Evolutionary conservation across 1,140 invertebrate genomes (phyloP).

Genomic region (Megalopta genalis): DNA sequence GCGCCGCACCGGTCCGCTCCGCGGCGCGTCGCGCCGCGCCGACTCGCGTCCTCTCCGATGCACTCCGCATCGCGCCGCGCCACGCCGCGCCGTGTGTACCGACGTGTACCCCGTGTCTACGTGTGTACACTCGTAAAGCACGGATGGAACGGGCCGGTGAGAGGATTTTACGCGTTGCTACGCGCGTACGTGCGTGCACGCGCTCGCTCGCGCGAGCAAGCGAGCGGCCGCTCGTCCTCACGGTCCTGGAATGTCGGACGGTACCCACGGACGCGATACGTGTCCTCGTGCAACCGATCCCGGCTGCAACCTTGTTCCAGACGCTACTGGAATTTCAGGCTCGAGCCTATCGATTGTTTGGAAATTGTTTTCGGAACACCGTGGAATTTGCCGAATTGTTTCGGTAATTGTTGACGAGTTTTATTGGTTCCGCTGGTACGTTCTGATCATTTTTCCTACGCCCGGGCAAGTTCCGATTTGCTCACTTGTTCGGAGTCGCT

Average conservation of each 20-base stretch:
- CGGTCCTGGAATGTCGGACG: constrained; percentile 49
- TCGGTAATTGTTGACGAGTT: constrained; percentile 11
- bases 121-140: constrained; percentile 35
- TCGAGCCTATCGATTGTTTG: background rate
- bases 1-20: constrained; percentile 11
- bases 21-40: constrained; percentile 4
- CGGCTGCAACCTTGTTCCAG: constrained; percentile 15
- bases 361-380: constrained; percentile 6
- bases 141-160: constrained; percentile 20
- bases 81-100: background rate
- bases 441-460: too few species aligned
- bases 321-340: constrained; percentile 21
- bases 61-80: too few species aligned
- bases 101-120: constrained; percentile 3
- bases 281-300: constrained; percentile 43
- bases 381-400: constrained; percentile 2
- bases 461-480: too few species aligned
- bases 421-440: constrained; percentile 2
- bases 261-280: constrained; percentile 43
- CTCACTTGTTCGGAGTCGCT: too few species aligned
- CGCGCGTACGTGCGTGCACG: constrained; percentile 41
- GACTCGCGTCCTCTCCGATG: background rate
- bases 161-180: constrained; percentile 58
- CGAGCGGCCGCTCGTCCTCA: background rate
- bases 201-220: constrained; percentile 8